A percentile compares a stretch with the other conserved stretches of the same genome.
These are phyloP conservation scores for Macrophya annulata DNA, from an alignment of 2,888 invertebrate species.

Conservation along the genomic window DNA sequence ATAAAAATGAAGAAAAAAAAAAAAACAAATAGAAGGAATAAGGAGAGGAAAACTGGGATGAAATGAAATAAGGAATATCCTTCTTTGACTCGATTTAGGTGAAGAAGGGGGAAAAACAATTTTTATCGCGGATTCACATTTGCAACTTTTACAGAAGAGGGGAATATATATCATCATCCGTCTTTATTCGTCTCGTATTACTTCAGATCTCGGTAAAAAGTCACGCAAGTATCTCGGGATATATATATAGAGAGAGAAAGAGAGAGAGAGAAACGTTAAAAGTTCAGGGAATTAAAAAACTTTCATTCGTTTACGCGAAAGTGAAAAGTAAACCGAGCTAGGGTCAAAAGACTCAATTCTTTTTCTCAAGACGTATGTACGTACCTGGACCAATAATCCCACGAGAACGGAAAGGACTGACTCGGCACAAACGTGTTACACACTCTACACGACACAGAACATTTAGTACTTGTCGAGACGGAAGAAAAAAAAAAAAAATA, in stretches of 20 bases:
- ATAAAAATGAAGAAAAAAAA: background rate
- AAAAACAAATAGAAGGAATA: too few species aligned
- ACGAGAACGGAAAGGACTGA: conserved; percentile 1
- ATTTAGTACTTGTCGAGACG: conserved; percentile 23
- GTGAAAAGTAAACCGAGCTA: background rate
- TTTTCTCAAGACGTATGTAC: background rate
- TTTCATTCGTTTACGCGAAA: conserved; percentile 6
- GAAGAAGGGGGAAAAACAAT: background rate
- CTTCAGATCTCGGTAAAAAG: background rate
- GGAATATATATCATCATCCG: background rate
- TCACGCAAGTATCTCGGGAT: background rate
- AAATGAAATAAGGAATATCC: conserved; percentile 24
- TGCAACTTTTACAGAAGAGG: background rate
- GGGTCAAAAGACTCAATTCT: conserved; percentile 47
- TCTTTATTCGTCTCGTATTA: background rate
- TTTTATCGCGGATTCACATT: conserved; percentile 33
- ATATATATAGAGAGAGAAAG: too few species aligned
- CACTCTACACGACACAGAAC: conserved; percentile 24
- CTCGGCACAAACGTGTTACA: background rate
- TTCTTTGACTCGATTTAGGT: conserved; percentile 1
- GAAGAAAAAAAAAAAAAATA: conserved; percentile 24
- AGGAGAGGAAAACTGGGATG: background rate
- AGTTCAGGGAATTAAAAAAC: conserved; percentile 41
- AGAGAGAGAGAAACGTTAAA: too few species aligned
- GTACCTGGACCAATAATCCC: conserved; percentile 25